Evolutionary conservation across 2,888 invertebrate species (phyloP).

Genomic region (Orchesellides sinensis): DNA sequence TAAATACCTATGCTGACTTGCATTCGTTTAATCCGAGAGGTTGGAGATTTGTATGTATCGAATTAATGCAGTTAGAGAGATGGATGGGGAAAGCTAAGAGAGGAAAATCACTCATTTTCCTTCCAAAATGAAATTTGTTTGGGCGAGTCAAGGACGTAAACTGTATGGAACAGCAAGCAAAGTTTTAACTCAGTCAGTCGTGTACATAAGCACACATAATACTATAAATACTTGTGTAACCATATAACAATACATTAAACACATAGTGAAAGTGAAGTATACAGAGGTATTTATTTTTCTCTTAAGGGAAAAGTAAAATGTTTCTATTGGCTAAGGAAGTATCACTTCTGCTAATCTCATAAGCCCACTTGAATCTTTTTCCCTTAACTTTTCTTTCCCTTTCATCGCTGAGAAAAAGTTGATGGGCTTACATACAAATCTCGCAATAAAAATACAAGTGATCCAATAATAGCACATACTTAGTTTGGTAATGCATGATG

Average conservation of each 20-base stretch:
- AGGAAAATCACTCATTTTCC: conserved; percentile 30
- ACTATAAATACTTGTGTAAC: too few relatives aligned
- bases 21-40: too few relatives aligned
- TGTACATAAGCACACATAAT: too few relatives aligned
- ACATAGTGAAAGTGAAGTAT: background rate
- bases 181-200: background rate
- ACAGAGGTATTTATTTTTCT: background rate
- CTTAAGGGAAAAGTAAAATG: background rate
- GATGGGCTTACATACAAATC: background rate
- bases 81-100: too few relatives aligned
- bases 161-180: conserved; percentile 8
- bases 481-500: too few relatives aligned
- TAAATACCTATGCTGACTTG: too few relatives aligned
- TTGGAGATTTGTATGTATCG: too few relatives aligned
- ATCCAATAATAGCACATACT: too few relatives aligned
- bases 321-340: conserved; percentile 17
- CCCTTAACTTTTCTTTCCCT: conserved; percentile 18
- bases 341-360: conserved; percentile 44
- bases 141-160: conserved; percentile 30
- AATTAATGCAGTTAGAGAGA: too few relatives aligned
- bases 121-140: conserved; percentile 30
- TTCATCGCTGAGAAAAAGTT: conserved; percentile 26
- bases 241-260: too few relatives aligned
- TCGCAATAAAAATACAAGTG: background rate
- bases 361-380: conserved; percentile 48